A percentile compares a stretch with the other conserved stretches of the same genome.
Evolutionary conservation across 2,797 vertebrate species (phyloP).

Genomic region (Catharus ustulatus): DNA sequence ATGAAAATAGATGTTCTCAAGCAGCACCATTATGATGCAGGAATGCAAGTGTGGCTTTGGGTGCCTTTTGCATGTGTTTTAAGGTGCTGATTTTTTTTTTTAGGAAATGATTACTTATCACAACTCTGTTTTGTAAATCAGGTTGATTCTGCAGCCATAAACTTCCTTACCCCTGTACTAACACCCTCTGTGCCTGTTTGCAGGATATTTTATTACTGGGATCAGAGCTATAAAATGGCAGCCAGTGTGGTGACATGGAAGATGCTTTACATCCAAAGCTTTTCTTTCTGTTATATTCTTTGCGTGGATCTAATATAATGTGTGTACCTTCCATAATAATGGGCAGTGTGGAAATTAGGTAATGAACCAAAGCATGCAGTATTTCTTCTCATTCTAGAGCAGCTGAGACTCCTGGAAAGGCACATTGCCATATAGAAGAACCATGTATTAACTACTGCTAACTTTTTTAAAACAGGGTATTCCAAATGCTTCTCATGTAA

Average conservation of each 20-base stretch:
- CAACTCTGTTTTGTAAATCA: neutral
- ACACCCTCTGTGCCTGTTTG: neutral
- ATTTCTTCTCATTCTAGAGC: neutral
- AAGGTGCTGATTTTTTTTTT: neutral
- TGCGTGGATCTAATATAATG: neutral
- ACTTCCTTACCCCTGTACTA: neutral
- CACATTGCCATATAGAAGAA: neutral
- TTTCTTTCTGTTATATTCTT: neutral
- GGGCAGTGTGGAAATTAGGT: neutral
- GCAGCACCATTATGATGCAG: neutral
- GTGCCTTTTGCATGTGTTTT: neutral
- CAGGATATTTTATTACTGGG: neutral
- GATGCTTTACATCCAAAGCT: neutral
- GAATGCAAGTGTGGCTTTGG: neutral
- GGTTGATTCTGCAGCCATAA: neutral
- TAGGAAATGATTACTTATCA: neutral
- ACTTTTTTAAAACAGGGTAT: slow-evolving; percentile 82
- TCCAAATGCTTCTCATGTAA: slow-evolving; percentile 78
- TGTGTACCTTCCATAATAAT: neutral
- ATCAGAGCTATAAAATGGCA: neutral
- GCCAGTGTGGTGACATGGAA: neutral
- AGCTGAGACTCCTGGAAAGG: neutral
- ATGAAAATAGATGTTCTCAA: neutral
- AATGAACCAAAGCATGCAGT: neutral
- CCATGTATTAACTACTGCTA: slow-evolving; percentile 46